Evolutionary conservation across 2,888 invertebrate species (phyloP), one percentile per base, ranked within the genome.

Genomic region (Amaurobius ferox): DNA sequence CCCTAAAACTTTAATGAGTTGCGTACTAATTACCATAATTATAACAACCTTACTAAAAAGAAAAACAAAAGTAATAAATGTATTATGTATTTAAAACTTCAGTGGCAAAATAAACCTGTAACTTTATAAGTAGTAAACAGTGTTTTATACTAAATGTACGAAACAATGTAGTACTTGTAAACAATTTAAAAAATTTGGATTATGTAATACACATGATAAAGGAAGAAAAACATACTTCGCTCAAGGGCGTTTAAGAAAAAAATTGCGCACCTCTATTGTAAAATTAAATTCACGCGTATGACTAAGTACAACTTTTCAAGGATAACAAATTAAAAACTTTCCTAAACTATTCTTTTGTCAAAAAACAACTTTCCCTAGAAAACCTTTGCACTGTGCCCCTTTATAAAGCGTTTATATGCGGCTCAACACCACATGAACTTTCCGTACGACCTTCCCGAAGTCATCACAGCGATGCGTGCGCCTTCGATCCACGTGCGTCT

Each of bases 371-470:
- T 16, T 7, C n/a, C 23, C 30, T 19, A 28, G 16, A 28, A 26
- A 26, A 39, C 13, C 19, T 72, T 55, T 11, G 13, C 13, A 26
- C 16, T 19, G 3, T 9, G 23, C 39, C 2, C 39, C 30, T 7
- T 68, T 13, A 2, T 19, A 39, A 23, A 16, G 64, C 40, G 29
- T 44, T 67, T n/a, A 70, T 40, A 40, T 70, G 40, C 28, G 40
- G 67, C n/a, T 23, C 28, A 26, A 26, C 19, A 77, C 64, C 77
- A 67, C 83, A 85, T 85, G 83, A 85, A 85, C 77, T 78, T 85
- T 85, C 32, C 77, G 11, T 78, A 77, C 83, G 83, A 85, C 83
- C 83, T 85, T 85, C 77, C 30, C 48, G 83, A 85, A 85, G 83
- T 85, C 83, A 71, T 35, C 19, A n/a, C 35, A 13, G 23, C 71